Conservation (phyloP, 2,113 vertebrate genomes). For the Ramphastos sulfuratus region DNA sequence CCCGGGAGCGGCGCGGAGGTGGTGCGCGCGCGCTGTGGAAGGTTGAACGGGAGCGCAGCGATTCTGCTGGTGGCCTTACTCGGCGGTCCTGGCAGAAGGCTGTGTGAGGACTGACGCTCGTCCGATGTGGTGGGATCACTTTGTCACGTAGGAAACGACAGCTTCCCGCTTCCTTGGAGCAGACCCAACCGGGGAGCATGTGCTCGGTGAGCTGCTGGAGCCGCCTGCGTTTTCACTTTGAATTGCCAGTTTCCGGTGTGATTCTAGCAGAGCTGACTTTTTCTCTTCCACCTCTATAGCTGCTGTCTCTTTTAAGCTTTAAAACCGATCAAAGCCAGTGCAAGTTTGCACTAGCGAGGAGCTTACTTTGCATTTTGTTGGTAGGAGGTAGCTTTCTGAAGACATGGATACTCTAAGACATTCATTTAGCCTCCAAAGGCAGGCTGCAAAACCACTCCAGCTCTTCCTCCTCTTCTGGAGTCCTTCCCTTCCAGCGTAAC, state of each 20-base stretch:
- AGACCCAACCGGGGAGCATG: not conserved
- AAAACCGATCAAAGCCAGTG: not conserved
- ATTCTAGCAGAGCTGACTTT: not conserved
- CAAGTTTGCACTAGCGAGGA: not conserved
- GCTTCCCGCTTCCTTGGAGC: not conserved
- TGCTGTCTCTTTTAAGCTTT: not conserved
- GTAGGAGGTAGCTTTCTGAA: not conserved
- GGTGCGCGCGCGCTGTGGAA: not conserved
- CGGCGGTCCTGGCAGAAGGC: not conserved
- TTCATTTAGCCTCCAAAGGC: not conserved
- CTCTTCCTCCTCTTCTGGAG: not conserved
- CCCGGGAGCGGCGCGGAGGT: not conserved
- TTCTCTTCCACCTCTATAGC: not conserved
- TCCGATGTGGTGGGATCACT: not conserved
- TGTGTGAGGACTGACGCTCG: not conserved
- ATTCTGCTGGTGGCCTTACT: not conserved
- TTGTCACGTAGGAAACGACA: not conserved
- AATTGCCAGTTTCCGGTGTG: not conserved
- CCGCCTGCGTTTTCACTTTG: not conserved
- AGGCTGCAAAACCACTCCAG: not conserved
- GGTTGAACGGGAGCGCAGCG: too few species aligned
- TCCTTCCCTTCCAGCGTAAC: not conserved
- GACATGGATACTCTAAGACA: fast-evolving
- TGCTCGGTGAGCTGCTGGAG: not conserved
- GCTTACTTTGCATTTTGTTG: fast-evolving